Base-by-base conservation (phyloP, 2,797 vertebrate species). In the Holocentrus rufus region DNA sequence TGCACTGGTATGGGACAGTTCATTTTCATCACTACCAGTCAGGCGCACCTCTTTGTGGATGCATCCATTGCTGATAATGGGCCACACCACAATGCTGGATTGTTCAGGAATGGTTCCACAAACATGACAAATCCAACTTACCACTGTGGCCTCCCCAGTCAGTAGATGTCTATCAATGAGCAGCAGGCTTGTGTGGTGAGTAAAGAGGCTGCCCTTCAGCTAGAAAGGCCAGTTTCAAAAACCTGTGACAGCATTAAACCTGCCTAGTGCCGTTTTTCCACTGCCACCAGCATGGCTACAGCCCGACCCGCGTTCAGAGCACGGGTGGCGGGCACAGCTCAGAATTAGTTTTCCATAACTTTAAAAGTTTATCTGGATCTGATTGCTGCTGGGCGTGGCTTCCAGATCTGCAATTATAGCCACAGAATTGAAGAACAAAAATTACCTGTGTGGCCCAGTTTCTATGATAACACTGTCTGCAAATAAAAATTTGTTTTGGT, bases 141-240 rank as follows among this genome's bases (percentile, higher is more conserved):
- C 69, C 13, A 49, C 49, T 77, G 44, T 13, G 50, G 20, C 73
- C 65, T 73, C 69, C 60, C 53, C 76, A 86, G 83, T 72, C 80
- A 75, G 71, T 11, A 55, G 62, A 83, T 83, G 64, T 46, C 58
- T 87, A 79, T 81, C 61, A 75, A 82, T 56, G 83, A 79, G 78
- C 74, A 81, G 78, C 68, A 78, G 72, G 27, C 61, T 72, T 42
- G 36, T 65, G 30, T 69, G 31, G 11, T 53, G 75, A 84, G 64
- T 74, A 77, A 68, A 44, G 59, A 80, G 53, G 66, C n/a, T 27
- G 64, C 61, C 18, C 62, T 74, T 82, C 80, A 80, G 1, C 22
- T 52, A 10, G 17, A 61, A 46, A 31, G 22, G 47, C 61, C 53
- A 13, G 36, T 61, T 65, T 75, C 71, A 74, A 70, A 31, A 74